Evolutionary conservation across 1,140 invertebrate species (phyloP).

Genomic region (Sycophaga agraensis): DNA sequence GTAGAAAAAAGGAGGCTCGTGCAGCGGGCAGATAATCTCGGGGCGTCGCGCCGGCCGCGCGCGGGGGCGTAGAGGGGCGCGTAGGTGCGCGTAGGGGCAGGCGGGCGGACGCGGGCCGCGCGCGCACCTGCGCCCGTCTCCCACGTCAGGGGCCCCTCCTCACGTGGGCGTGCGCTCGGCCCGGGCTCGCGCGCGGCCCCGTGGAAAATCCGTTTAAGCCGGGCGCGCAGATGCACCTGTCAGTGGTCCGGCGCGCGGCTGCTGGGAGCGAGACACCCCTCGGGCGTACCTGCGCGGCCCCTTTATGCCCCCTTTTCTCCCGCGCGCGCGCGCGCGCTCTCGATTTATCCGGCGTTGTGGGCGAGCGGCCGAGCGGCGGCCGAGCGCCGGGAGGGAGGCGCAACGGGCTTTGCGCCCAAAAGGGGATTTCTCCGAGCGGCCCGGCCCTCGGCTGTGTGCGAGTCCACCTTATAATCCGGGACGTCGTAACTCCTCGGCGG

Average conservation of each 20-base stretch:
- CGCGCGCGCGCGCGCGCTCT: not conserved
- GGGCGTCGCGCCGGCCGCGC: no score
- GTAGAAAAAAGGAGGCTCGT: not conserved
- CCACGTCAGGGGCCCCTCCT: no score
- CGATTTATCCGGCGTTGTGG: not conserved
- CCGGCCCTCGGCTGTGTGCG: not conserved
- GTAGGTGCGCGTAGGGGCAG: no score
- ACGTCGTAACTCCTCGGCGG: not conserved
- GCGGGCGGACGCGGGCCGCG: not conserved
- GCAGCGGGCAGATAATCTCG: constrained; percentile 16
- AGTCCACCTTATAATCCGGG: constrained; percentile 17
- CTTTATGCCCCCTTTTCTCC: constrained; percentile 6
- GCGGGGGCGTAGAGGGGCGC: no score
- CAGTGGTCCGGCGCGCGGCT: no score
- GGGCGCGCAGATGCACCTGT: constrained; percentile 32
- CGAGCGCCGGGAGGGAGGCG: no score
- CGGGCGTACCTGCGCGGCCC: no score
- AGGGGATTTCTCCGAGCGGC: no score
- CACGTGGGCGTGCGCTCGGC: constrained; percentile 15
- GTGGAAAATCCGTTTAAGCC: constrained; percentile 9
- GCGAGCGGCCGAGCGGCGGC: not conserved
- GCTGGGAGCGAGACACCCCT: constrained; percentile 14
- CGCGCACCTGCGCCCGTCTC: constrained; percentile 1
- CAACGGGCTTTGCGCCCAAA: no score
- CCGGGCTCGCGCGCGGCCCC: not conserved